phyloP scores from a whole-genome alignment of 2,113 vertebrate genomes.

The Pao palembangensis region DNA sequence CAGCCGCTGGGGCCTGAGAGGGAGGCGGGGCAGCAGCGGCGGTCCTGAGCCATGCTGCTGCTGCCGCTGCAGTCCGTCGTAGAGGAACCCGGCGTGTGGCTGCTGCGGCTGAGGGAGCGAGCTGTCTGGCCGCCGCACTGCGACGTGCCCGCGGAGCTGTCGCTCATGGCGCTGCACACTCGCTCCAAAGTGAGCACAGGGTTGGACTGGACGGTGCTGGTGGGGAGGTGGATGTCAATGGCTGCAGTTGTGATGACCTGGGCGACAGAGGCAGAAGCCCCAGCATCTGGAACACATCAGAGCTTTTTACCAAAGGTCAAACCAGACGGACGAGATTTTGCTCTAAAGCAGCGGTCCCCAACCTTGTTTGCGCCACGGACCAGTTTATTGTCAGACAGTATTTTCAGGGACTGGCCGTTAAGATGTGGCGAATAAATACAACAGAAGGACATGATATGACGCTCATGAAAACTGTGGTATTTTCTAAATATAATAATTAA shows the following conservation, averaged over 20 bases:
- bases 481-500: no score
- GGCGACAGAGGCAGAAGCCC: conserved; percentile 69
- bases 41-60: conserved; percentile 57
- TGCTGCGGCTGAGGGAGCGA: conserved; percentile 78
- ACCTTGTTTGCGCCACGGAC: no score
- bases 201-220: conserved; percentile 70
- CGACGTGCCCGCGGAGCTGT: conserved; percentile 72
- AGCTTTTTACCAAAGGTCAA: background rate
- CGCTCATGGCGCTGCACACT: conserved; percentile 65
- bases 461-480: no score
- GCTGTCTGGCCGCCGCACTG: conserved; percentile 71
- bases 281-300: conserved; percentile 68
- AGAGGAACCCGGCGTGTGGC: conserved; percentile 78
- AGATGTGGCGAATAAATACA: no score
- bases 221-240: conserved; percentile 85
- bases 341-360: no score
- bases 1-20: conserved; percentile 36
- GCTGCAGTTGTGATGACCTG: conserved; percentile 84
- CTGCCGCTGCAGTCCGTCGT: conserved; percentile 79
- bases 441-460: no score
- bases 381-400: no score
- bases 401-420: no score
- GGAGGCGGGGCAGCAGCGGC: conserved; percentile 50
- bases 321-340: background rate
- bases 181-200: conserved; percentile 74